Evolutionary conservation across 2,113 vertebrate genomes (phyloP).

Genomic region (Chaetura pelagica): DNA sequence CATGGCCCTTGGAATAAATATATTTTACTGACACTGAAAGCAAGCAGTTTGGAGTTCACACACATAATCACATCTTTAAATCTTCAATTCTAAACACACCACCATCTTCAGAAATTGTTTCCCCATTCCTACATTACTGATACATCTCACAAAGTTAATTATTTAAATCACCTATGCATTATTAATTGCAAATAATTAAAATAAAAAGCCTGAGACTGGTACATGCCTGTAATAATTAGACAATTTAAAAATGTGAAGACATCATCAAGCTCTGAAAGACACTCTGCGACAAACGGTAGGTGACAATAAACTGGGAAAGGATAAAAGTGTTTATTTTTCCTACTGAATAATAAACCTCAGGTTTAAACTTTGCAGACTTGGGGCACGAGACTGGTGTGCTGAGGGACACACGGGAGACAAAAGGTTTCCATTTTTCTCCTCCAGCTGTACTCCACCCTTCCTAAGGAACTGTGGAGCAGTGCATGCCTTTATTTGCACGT

Average conservation of each 20-base stretch:
- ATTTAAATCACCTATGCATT: constrained; percentile 65
- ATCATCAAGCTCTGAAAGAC: neutral
- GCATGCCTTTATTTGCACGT: constrained; percentile 45
- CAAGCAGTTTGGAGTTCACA: constrained; percentile 1
- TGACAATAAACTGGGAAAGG: too few relatives aligned
- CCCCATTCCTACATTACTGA: neutral
- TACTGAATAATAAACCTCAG: neutral
- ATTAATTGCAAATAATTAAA: constrained; percentile 44
- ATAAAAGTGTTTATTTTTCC: too few relatives aligned
- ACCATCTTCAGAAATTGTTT: constrained; percentile 38
- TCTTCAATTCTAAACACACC: neutral
- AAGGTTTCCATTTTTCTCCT: constrained; percentile 80
- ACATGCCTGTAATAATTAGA: neutral
- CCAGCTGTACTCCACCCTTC: constrained; percentile 66
- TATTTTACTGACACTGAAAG: constrained; percentile 43
- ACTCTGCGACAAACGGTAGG: neutral
- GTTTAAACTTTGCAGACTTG: constrained; percentile 63
- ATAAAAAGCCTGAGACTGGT: constrained; percentile 1
- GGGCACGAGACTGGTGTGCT: neutral
- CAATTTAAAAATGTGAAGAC: neutral
- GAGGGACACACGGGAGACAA: constrained; percentile 78
- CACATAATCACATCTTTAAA: neutral
- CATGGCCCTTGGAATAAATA: constrained; percentile 12
- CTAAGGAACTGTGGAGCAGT: constrained; percentile 61
- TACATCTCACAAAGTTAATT: constrained; percentile 62